Evolutionary conservation across 2,888 invertebrate species (phyloP), one percentile per base, ranked within the genome.

Genomic region (Drosophila nr. fundita): DNA sequence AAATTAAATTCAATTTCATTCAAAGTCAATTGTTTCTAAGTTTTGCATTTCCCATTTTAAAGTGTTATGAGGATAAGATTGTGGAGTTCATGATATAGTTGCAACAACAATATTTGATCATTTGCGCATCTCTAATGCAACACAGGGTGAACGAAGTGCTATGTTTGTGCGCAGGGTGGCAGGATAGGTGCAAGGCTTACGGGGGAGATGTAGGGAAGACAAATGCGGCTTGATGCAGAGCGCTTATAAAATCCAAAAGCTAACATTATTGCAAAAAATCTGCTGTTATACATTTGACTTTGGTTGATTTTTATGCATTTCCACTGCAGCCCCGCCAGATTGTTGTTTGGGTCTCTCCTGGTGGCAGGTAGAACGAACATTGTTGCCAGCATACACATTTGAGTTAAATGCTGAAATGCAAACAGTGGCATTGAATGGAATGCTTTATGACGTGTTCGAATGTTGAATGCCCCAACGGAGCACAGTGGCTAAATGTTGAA

Each of bases 181-280:
- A 5, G 53, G 15, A 18, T 15, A 2, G 21, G 2, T 8, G 24
- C 34, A 7, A 0, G 11, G 18, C 24, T 15, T 4, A 15, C 13
- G 21, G 21, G 36, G 34, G 38, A 49, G 15, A 50, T 24, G 42
- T 32, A 24, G 45, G 13, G 45, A 64, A 67, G 70, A 78, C 78
- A 82, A 84, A 85, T 76, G 75, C 79, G 68, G 84, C 68, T 82
- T 69, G 74, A 67, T 68, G 83, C 70, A 65, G 68, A 38, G 69
- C 71, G 73, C 75, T 86, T 75, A 77, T 80, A 61, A 83, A 88
- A 73, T 83, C 80, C 73, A 55, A 88, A 88, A 77, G 83, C 88
- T 78, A 83, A 86, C 80, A 86, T 83, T 84, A 88, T 88, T 86
- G 73, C 83, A 87, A 85, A 73, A 82, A 88, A 83, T 77, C 80